Conservation (phyloP, 2,113 vertebrate genomes). For the Calidris pugnax region DNA sequence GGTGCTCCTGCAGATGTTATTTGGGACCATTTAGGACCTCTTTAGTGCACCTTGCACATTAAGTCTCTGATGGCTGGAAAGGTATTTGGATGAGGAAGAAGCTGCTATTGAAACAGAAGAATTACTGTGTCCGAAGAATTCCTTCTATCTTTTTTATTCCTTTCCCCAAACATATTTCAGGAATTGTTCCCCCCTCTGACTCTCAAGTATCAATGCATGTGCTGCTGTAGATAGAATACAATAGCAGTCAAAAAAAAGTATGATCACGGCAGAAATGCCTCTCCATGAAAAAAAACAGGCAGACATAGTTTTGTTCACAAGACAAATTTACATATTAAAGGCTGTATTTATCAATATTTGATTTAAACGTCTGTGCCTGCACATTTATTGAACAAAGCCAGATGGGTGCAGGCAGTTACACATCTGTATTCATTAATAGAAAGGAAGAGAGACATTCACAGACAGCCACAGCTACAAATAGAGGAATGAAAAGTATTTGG, state of each 20-base stretch:
- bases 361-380: constrained; percentile 63
- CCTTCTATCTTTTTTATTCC: neutral
- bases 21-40: neutral
- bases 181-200: neutral
- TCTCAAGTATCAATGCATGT: neutral
- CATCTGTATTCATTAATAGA: constrained; percentile 67
- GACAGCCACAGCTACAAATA: constrained; percentile 20
- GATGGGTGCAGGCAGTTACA: constrained; percentile 56
- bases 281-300: neutral
- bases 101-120: neutral
- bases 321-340: constrained; percentile 61
- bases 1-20: neutral
- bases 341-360: constrained; percentile 72
- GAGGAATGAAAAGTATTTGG: constrained; percentile 21
- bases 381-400: constrained; percentile 61
- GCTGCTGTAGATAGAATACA: neutral
- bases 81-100: neutral
- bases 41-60: neutral
- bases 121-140: neutral
- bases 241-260: neutral
- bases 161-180: neutral
- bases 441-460: constrained; percentile 52
- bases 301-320: constrained; percentile 21
- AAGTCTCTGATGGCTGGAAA: neutral
- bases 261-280: neutral